Base-by-base conservation (phyloP, 2,113 vertebrate genomes). In the Aegotheles bennettii region DNA sequence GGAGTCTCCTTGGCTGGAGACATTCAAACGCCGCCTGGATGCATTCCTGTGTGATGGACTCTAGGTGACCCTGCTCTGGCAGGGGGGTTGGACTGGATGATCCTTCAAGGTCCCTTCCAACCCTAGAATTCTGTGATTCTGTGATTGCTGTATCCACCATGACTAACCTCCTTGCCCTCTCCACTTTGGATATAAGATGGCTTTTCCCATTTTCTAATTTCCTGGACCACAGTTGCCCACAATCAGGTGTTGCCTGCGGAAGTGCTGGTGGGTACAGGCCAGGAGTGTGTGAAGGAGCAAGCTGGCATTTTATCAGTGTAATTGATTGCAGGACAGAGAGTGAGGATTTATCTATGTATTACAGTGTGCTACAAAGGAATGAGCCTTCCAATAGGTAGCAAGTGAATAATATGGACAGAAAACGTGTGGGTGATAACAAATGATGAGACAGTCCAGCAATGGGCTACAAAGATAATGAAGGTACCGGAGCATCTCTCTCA, bases 221-320 rank as follows among this genome's bases (percentile, higher is more conserved):
- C 14, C 51, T 83, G 60, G 31, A 15, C 16, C 31, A 16, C 20
- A 17, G 19, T 31, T 2, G 0, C 8, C 20, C 1, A 0, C 11
- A 42, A 13, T 23, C 18, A 25, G 4, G 2, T 13, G 25, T 59
- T 36, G 17, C 28, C 28, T 79, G 17, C 19, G 31, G 61, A 86
- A 35, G 2, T 25, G 15, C 3, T 33, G 57, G n/a, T 59, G 33
- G 21, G 25, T 33, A 68, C 25, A 64, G 53, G 7, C 20, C 29
- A 67, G 47, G 42, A 57, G 16, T 7, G 9, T 54, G 64, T 36
- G 50, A 74, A 36, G 31, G 64, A 33, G 33, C 42, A 59, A 28
- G 9, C 4, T 45, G 68, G 69, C 19, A 23, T 54, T 73, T 79
- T 56, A 8, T 64, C 47, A 42, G 35, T 0, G 1, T 3, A 11